These are phyloP conservation scores for Ailurus styani DNA, from an alignment of 2,113 vertebrate genomes.

Conservation along the genomic window DNA sequence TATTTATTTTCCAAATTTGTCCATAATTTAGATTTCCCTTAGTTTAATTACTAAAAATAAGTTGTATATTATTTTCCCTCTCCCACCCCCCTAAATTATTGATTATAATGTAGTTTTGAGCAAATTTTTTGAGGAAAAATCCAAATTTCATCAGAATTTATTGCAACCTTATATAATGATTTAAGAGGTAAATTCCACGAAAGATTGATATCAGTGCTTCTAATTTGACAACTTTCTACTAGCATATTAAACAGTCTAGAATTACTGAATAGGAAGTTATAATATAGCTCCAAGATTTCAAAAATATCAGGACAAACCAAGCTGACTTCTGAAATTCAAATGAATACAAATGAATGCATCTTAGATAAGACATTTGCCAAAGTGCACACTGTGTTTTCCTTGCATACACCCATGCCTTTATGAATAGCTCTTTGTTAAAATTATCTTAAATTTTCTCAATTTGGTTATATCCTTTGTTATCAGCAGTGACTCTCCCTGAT, in stretches of 20 bases:
- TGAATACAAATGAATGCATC: background rate
- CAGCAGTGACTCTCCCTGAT: background rate
- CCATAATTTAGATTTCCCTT: background rate
- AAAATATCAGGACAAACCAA: background rate
- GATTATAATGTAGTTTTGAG: background rate
- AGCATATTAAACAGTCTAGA: background rate
- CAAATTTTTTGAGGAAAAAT: background rate
- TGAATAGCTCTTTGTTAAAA: background rate
- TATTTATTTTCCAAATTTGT: background rate
- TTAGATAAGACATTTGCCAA: background rate
- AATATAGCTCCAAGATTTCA: background rate
- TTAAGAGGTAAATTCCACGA: background rate
- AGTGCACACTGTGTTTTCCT: background rate
- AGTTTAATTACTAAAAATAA: background rate
- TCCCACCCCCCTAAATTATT: background rate
- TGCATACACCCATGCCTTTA: fast-evolving
- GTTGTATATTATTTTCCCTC: background rate
- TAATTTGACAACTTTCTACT: background rate
- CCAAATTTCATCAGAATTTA: background rate
- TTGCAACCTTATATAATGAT: background rate
- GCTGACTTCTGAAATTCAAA: background rate
- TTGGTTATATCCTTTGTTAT: background rate
- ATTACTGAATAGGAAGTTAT: background rate
- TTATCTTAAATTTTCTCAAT: background rate
- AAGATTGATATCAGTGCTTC: background rate